Conservation (phyloP, 2,888 invertebrate species). For the Gandaritis pyraliata region DNA sequence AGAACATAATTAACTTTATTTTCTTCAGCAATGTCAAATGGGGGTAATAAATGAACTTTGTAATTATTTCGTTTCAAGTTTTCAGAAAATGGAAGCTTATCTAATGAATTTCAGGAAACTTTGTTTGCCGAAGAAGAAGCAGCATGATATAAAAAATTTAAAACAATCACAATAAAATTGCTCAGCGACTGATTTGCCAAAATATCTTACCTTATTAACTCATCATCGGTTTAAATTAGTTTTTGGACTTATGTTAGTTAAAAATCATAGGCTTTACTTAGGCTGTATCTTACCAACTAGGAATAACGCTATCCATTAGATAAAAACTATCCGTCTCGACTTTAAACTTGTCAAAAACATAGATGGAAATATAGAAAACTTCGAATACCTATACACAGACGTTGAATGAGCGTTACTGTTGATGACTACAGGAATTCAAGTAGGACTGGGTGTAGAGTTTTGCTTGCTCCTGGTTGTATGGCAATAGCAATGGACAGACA, state of each 20-base stretch:
- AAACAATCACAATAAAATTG: conserved; percentile 32
- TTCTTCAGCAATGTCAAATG: conserved; percentile 60
- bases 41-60: conserved; percentile 63
- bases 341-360: too few relatives aligned
- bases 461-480: conserved; percentile 15
- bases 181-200: conserved; percentile 10
- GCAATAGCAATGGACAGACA: conserved; percentile 46
- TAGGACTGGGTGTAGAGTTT: neutral
- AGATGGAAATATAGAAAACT: too few relatives aligned
- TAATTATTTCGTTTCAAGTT: conserved; percentile 45
- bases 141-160: conserved; percentile 34
- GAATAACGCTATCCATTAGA: too few relatives aligned
- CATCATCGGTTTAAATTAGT: too few relatives aligned
- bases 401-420: conserved; percentile 1
- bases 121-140: conserved; percentile 30
- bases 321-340: too few relatives aligned
- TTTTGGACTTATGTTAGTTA: too few relatives aligned
- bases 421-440: conserved; percentile 1
- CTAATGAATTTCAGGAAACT: conserved; percentile 40
- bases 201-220: neutral
- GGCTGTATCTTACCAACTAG: too few relatives aligned
- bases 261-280: too few relatives aligned
- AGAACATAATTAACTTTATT: conserved; percentile 73
- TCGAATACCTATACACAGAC: too few relatives aligned
- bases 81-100: conserved; percentile 38